A percentile compares a stretch with the other conserved stretches of the same genome.
These are phyloP conservation scores for Tetanocera ferruginea DNA, from an alignment of 2,888 invertebrate genomes.

Conservation along the genomic window DNA sequence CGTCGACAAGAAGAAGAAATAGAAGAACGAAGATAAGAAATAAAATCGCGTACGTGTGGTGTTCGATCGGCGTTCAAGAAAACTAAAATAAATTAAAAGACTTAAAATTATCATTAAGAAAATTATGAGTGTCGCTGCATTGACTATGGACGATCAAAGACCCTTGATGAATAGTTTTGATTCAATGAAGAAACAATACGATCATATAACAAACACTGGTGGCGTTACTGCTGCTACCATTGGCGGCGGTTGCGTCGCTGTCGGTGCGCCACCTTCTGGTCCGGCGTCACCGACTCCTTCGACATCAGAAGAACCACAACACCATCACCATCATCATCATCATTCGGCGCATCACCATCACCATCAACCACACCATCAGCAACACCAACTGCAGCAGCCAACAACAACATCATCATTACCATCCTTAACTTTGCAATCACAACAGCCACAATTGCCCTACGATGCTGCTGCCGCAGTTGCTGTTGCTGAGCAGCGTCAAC, in stretches of 20 bases:
- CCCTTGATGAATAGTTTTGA: conserved; percentile 68
- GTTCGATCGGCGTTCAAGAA: background rate
- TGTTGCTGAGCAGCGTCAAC: conserved; percentile 68
- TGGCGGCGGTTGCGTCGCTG: conserved; percentile 44
- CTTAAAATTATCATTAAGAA: conserved; percentile 33
- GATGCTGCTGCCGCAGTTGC: conserved; percentile 60
- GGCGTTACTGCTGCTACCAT: conserved; percentile 45
- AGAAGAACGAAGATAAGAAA: conserved; percentile 28
- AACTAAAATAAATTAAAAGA: conserved; percentile 39
- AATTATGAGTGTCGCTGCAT: conserved; percentile 68
- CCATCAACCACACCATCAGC: conserved; percentile 53
- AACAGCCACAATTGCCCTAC: conserved; percentile 55
- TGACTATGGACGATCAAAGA: conserved; percentile 70
- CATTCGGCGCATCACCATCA: conserved; percentile 52
- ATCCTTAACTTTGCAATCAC: conserved; percentile 41
- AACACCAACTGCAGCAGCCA: conserved; percentile 50
- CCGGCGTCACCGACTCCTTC: conserved; percentile 65
- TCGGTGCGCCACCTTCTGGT: conserved; percentile 56
- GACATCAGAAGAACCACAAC: conserved; percentile 59
- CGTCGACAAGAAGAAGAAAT: conserved; percentile 42
- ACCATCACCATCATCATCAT: conserved; percentile 52
- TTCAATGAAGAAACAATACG: conserved; percentile 66
- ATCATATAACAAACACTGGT: conserved; percentile 53
- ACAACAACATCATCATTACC: conserved; percentile 48
- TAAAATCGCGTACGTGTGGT: conserved; percentile 25